phyloP scores from a whole-genome alignment of 2,888 invertebrate genomes.

The Beris chalybata region DNA sequence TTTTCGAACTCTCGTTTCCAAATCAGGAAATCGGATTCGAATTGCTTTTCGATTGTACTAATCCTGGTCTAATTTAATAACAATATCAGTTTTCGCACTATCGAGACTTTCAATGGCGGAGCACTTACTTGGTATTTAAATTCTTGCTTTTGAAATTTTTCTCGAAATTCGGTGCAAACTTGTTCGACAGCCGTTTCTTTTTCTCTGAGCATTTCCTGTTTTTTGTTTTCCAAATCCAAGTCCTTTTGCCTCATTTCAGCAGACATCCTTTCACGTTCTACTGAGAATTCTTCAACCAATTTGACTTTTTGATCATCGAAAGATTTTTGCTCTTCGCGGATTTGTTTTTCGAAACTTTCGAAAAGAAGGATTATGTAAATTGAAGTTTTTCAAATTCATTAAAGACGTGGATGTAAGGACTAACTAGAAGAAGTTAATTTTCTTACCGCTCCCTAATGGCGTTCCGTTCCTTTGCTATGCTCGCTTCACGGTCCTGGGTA shows the following conservation, averaged over 20 bases:
- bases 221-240: conserved; percentile 50
- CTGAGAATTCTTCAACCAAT: conserved; percentile 57
- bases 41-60: conserved; percentile 61
- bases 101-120: background rate
- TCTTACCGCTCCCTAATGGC: conserved; percentile 61
- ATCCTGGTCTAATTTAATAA: conserved; percentile 59
- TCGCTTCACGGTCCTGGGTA: conserved; percentile 65
- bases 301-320: conserved; percentile 62
- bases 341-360: conserved; percentile 59
- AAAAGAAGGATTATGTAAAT: background rate
- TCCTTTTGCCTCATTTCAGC: conserved; percentile 58
- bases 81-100: conserved; percentile 34
- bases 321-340: conserved; percentile 60
- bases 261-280: conserved; percentile 56
- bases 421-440: background rate
- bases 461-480: conserved; percentile 64
- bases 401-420: conserved; percentile 8
- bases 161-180: conserved; percentile 58
- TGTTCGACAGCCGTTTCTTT: conserved; percentile 58
- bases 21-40: conserved; percentile 63
- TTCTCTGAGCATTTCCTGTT: conserved; percentile 55
- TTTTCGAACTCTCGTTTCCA: conserved; percentile 64
- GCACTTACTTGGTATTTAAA: conserved; percentile 52
- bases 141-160: conserved; percentile 58
- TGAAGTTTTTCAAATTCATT: background rate